Evolutionary conservation across 2,888 invertebrate species (phyloP).

Genomic region (Liodrosophila aerea): DNA sequence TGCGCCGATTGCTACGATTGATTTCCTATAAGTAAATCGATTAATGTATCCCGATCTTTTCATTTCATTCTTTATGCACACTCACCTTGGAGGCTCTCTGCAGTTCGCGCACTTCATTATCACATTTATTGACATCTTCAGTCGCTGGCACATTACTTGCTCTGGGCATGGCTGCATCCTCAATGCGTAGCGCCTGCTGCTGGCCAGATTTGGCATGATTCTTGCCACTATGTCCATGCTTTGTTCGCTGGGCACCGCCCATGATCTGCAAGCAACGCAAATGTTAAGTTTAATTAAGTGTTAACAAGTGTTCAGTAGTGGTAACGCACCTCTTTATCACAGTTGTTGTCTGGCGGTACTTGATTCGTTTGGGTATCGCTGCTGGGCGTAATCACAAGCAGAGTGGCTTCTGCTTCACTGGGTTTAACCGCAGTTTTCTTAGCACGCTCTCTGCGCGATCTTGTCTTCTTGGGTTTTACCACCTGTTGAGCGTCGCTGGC

Average conservation of each 20-base stretch:
- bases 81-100: slow-evolving; percentile 84
- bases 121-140: slow-evolving; percentile 78
- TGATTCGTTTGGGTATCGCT: slow-evolving; percentile 43
- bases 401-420: slow-evolving; percentile 38
- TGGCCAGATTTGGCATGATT: slow-evolving; percentile 34
- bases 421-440: slow-evolving; percentile 57
- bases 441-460: slow-evolving; percentile 63
- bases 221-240: slow-evolving; percentile 43
- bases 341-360: slow-evolving; percentile 44
- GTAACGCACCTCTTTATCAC: slow-evolving; percentile 65
- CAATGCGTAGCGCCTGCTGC: slow-evolving; percentile 83
- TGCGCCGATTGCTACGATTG: slow-evolving; percentile 86
- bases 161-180: slow-evolving; percentile 77
- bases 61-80: not conserved
- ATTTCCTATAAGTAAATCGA: slow-evolving; percentile 85
- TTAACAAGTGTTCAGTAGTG: no score
- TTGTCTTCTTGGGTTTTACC: slow-evolving; percentile 56
- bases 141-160: slow-evolving; percentile 50
- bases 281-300: no score
- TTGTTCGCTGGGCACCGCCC: slow-evolving; percentile 55
- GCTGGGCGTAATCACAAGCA: slow-evolving; percentile 50
- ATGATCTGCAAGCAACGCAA: slow-evolving; percentile 40
- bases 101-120: slow-evolving; percentile 85
- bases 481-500: slow-evolving; percentile 24
- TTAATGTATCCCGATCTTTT: no score